A percentile compares a stretch with the other conserved stretches of the same genome.
Evolutionary conservation across 1,140 invertebrate genomes (phyloP).

Genomic region (Drosophila paulistorum): DNA sequence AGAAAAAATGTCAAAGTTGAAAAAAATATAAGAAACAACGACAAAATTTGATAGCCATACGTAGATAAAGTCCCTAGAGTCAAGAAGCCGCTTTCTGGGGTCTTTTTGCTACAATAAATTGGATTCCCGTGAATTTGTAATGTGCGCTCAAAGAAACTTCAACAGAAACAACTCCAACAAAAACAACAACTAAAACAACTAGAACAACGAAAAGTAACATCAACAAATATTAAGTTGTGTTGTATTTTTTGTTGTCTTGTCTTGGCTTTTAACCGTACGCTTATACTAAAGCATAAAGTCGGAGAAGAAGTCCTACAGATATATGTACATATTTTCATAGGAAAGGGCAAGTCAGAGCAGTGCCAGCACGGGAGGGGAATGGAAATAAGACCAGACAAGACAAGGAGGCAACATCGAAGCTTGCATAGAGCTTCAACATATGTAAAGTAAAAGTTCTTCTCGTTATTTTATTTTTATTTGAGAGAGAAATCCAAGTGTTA

Average conservation of each 20-base stretch:
- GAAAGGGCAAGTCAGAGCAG: conserved; percentile 42
- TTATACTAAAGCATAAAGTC: conserved; percentile 6
- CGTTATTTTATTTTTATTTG: background rate
- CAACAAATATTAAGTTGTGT: conserved; percentile 45
- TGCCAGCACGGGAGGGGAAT: background rate
- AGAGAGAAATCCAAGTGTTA: conserved; percentile 13
- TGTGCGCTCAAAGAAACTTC: conserved; percentile 72
- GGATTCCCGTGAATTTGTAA: conserved; percentile 78
- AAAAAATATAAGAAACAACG: conserved; percentile 1
- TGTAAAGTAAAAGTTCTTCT: conserved; percentile 55
- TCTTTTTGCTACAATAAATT: conserved; percentile 68
- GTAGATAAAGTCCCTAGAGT: conserved; percentile 52
- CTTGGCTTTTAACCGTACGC: conserved; percentile 37
- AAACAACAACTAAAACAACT: conserved; percentile 15
- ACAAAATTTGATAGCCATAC: conserved; percentile 59
- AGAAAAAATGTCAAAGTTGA: background rate
- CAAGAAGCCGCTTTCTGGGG: conserved; percentile 27
- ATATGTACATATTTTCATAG: conserved; percentile 51
- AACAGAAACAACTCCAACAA: conserved; percentile 45
- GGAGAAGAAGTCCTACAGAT: conserved; percentile 18
- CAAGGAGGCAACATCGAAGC: conserved; percentile 27
- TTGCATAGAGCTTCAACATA: conserved; percentile 28
- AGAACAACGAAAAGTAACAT: conserved; percentile 42
- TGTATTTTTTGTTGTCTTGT: conserved; percentile 44
- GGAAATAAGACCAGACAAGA: conserved; percentile 39